phyloP scores from a whole-genome alignment of 2,888 invertebrate species.

The Busseola fusca region DNA sequence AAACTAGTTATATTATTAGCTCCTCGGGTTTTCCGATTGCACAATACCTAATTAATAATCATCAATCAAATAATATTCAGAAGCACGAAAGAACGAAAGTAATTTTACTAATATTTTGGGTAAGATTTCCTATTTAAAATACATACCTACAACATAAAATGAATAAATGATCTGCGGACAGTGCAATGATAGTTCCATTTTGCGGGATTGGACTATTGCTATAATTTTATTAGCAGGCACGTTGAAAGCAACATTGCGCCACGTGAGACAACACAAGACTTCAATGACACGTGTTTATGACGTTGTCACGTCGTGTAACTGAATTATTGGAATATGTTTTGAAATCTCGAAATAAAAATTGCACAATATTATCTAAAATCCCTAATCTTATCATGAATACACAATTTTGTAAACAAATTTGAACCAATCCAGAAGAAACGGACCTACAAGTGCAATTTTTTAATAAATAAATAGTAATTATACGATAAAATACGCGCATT shows the following conservation, averaged over 20 bases:
- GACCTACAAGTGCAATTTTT: neutral
- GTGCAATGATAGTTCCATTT: neutral
- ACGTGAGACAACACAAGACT: conserved; percentile 48
- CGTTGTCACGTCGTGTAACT: conserved; percentile 12
- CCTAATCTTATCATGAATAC: neutral
- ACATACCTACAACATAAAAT: neutral
- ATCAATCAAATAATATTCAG: neutral
- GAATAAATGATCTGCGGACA: neutral
- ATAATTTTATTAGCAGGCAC: conserved; percentile 52
- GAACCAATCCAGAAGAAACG: neutral
- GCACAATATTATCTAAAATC: conserved; percentile 6
- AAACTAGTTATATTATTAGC: neutral
- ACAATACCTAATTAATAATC: conserved; percentile 15
- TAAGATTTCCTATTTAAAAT: neutral
- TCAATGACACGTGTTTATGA: conserved; percentile 52
- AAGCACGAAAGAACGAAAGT: neutral
- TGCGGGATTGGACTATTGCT: conserved; percentile 41
- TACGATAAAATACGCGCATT: no score
- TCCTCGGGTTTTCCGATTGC: conserved; percentile 18
- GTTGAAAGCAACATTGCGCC: conserved; percentile 39
- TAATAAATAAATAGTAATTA: neutral
- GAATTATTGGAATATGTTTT: conserved; percentile 9
- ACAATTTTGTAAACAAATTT: neutral
- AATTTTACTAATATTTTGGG: no score
- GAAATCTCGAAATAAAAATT: conserved; percentile 7